A percentile compares a stretch with the other conserved stretches of the same genome.
Evolutionary conservation across 2,888 invertebrate species (phyloP).

Genomic region (Hanleya hanleyi): DNA sequence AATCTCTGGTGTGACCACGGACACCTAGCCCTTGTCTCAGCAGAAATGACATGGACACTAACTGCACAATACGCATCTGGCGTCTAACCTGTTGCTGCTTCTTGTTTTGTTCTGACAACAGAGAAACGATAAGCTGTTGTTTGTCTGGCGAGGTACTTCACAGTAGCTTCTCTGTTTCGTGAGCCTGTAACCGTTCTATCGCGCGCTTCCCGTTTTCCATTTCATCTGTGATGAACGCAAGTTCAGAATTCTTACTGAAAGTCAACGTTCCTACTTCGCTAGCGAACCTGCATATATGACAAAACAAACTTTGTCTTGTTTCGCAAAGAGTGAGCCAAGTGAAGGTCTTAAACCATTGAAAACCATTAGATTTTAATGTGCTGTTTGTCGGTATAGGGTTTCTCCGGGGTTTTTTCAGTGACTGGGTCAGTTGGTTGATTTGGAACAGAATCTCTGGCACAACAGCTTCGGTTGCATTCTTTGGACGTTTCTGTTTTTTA

Average conservation of each 20-base stretch:
- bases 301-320: neutral
- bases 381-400: neutral
- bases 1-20: too few relatives aligned
- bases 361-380: neutral
- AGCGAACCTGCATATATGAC: neutral
- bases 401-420: neutral
- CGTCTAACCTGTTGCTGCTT: neutral
- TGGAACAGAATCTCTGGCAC: neutral
- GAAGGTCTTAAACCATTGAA: neutral
- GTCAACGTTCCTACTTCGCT: neutral
- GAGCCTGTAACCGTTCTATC: neutral
- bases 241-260: neutral
- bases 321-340: too few relatives aligned
- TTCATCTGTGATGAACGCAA: neutral
- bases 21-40: too few relatives aligned
- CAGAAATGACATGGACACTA: neutral
- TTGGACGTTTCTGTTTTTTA: neutral
- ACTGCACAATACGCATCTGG: neutral
- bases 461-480: neutral
- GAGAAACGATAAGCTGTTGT: neutral
- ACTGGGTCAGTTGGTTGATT: neutral
- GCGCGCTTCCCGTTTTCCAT: neutral
- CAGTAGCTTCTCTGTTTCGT: neutral
- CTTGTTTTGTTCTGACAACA: neutral
- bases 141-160: neutral